phyloP scores from a whole-genome alignment of 2,113 vertebrate species.

The Pedionomus torquatus region DNA sequence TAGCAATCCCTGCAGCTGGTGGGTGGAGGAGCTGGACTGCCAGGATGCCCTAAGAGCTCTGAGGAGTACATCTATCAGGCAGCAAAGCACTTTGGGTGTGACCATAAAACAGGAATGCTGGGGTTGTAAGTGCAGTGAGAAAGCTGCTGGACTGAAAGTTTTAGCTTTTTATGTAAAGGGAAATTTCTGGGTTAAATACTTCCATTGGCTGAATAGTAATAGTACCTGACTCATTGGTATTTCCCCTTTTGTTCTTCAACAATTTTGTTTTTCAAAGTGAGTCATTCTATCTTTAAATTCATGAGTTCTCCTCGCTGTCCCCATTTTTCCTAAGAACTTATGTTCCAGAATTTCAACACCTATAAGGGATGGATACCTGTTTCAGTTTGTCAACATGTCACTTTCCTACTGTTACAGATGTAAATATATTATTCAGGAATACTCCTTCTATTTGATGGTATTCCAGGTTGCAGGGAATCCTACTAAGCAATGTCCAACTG shows the following conservation, averaged over 20 bases:
- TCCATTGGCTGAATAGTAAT: not conserved
- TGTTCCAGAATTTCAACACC: not conserved
- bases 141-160: not conserved
- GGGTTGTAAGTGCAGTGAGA: not conserved
- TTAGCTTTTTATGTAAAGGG: not conserved
- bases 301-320: not conserved
- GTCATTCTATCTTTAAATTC: not conserved
- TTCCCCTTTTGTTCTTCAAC: not conserved
- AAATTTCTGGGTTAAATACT: not conserved
- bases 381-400: not conserved
- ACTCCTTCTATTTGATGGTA: rapidly evolving
- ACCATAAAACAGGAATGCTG: rapidly evolving
- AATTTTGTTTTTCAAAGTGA: not conserved
- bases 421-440: not conserved
- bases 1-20: not conserved
- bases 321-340: not conserved
- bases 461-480: not conserved
- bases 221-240: not conserved
- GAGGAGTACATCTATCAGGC: rapidly evolving
- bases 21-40: not conserved
- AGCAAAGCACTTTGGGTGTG: not conserved
- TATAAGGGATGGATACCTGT: not conserved
- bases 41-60: rapidly evolving
- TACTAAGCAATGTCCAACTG: not conserved
- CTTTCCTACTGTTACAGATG: not conserved